phyloP scores from a whole-genome alignment of 2,888 invertebrate genomes.

The Heliconius aoede region DNA sequence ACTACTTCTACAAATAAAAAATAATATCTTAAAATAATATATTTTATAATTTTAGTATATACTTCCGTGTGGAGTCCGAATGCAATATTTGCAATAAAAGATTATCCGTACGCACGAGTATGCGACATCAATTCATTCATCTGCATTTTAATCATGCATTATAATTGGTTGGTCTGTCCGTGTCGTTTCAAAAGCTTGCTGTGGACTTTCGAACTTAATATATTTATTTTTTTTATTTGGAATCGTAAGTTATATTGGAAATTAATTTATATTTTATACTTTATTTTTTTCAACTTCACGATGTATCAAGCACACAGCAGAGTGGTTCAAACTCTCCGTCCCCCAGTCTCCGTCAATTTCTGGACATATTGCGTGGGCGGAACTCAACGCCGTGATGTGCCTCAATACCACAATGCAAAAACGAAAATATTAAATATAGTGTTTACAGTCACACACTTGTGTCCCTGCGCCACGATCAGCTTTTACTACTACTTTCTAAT shows the following conservation, averaged over 20 bases:
- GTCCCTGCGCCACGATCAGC: no score
- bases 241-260: not conserved
- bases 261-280: not conserved
- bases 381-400: no score
- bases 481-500: no score
- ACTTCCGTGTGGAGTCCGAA: not conserved
- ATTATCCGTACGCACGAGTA: conserved; percentile 10
- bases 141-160: conserved; percentile 30
- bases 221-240: not conserved
- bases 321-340: no score
- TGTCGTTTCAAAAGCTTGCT: conserved; percentile 16
- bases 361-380: no score
- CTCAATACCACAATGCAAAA: no score
- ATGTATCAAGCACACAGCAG: not conserved
- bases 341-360: no score
- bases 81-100: conserved; percentile 13
- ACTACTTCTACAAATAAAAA: not conserved
- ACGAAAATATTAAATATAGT: no score
- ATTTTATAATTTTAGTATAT: no score
- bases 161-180: conserved; percentile 25
- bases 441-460: no score
- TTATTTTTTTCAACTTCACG: not conserved
- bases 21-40: no score
- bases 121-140: conserved; percentile 21
- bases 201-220: not conserved